A percentile compares a stretch with the other conserved stretches of the same genome.
Conservation (phyloP, 2,113 vertebrate species). For the Sylvia atricapilla region DNA sequence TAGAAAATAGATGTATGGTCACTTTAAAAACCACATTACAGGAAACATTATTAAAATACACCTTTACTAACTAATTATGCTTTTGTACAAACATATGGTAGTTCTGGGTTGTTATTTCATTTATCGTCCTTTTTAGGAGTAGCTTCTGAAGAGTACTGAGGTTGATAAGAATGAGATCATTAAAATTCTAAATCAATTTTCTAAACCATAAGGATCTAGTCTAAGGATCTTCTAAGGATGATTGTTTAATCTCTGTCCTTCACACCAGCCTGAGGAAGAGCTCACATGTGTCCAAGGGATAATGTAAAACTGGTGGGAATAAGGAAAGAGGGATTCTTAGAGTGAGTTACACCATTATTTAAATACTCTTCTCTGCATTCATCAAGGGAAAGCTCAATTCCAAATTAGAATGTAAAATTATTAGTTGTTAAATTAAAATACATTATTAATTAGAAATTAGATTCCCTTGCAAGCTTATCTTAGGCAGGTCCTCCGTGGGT, state of each 20-base stretch:
- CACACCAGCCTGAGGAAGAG: background rate
- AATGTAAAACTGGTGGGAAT: background rate
- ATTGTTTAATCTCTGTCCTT: background rate
- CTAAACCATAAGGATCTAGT: background rate
- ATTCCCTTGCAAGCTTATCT: constrained; percentile 27
- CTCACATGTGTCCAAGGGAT: background rate
- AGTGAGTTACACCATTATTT: constrained; percentile 1
- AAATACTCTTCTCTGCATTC: constrained; percentile 23
- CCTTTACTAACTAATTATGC: background rate
- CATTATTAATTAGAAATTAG: constrained; percentile 45
- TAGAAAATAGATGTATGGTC: background rate
- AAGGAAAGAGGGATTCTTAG: background rate
- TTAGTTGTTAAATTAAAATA: constrained; percentile 49
- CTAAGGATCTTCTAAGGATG: background rate
- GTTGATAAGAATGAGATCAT: background rate
- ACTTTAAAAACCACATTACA: background rate
- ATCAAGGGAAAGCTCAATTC: constrained; percentile 47
- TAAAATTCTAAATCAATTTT: background rate
- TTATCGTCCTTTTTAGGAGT: background rate
- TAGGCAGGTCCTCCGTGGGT: background rate
- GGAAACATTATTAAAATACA: background rate
- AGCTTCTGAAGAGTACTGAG: background rate
- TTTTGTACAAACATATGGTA: background rate
- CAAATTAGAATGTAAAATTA: constrained; percentile 26
- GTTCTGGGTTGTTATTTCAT: background rate